A percentile compares a stretch with the other conserved stretches of the same genome.
These are phyloP conservation scores for Pteropus alecto DNA, from an alignment of 2,113 vertebrate species.

Conservation along the genomic window DNA sequence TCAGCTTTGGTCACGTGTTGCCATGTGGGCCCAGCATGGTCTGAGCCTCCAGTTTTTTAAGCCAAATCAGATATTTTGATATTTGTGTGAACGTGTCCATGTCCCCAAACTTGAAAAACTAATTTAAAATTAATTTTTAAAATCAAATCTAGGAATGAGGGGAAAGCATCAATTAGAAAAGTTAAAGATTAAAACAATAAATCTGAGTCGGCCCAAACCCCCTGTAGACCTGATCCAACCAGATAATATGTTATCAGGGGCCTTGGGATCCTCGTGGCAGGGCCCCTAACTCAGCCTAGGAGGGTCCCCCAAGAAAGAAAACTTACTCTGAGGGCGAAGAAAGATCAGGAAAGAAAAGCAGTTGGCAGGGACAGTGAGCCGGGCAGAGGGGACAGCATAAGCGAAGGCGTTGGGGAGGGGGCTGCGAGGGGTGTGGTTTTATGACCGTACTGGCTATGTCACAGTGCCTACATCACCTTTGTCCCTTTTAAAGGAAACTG, in stretches of 20 bases:
- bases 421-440: neutral
- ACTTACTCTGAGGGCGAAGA: neutral
- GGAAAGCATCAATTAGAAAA: neutral
- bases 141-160: neutral
- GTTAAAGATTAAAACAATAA: neutral
- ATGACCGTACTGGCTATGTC: rapidly evolving
- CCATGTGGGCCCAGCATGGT: neutral
- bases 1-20: neutral
- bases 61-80: neutral
- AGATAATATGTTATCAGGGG: neutral
- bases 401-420: neutral
- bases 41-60: neutral
- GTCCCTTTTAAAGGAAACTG: neutral
- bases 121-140: neutral
- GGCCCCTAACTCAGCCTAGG: neutral
- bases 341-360: neutral
- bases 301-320: neutral
- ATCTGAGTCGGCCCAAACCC: neutral
- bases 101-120: neutral
- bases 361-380: neutral
- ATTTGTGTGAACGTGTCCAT: neutral
- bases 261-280: neutral
- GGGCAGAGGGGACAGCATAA: rapidly evolving
- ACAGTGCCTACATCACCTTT: rapidly evolving
- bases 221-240: neutral